These are phyloP conservation scores for Nasonovia ribisnigri DNA, from an alignment of 2,888 invertebrate species.

Conservation along the genomic window DNA sequence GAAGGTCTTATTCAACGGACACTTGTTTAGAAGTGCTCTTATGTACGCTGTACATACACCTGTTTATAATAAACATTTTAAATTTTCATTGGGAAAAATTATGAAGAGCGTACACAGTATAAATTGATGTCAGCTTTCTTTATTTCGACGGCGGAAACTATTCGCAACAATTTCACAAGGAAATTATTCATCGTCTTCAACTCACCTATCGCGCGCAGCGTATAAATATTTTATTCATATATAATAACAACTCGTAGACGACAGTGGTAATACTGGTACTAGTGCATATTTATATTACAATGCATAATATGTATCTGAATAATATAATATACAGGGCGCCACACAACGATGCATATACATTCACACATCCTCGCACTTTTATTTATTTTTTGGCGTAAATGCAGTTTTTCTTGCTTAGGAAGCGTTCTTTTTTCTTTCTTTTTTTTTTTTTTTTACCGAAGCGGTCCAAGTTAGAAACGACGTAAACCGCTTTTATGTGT, in stretches of 20 bases:
- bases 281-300: conserved; percentile 38
- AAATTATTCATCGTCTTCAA: conserved; percentile 37
- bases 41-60: not conserved
- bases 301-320: not conserved
- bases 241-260: conserved; percentile 35
- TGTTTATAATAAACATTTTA: not conserved
- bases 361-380: not conserved
- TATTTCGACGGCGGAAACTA: conserved; percentile 10
- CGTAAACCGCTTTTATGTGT: conserved; percentile 62
- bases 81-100: not conserved
- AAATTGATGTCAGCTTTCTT: conserved; percentile 26
- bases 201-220: not conserved
- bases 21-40: not conserved
- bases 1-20: not conserved
- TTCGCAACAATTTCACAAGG: conserved; percentile 6
- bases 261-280: not conserved
- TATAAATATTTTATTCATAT: conserved; percentile 51
- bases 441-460: conserved; percentile 15
- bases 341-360: not conserved
- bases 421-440: conserved; percentile 29
- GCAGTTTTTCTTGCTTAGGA: conserved; percentile 57
- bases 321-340: not conserved
- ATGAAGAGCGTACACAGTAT: not conserved
- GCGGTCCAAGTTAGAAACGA: conserved; percentile 32
- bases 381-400: conserved; percentile 35